Evolutionary conservation across 2,797 vertebrate species (phyloP).

Genomic region (Falco peregrinus): DNA sequence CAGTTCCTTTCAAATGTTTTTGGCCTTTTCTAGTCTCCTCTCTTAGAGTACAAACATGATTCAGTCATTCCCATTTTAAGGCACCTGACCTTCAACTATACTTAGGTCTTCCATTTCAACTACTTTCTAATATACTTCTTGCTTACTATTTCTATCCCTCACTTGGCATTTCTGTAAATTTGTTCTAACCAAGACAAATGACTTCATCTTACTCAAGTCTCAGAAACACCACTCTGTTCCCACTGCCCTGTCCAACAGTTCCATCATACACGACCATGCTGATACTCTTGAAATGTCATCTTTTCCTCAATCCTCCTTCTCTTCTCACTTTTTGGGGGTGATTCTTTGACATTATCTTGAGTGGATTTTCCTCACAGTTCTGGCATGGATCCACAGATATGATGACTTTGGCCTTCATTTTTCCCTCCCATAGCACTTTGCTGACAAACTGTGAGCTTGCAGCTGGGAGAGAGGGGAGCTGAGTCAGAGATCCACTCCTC

Average conservation of each 20-base stretch:
- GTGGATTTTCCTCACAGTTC: not conserved
- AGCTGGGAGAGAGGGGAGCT: not conserved
- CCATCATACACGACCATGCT: not conserved
- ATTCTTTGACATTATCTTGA: not conserved
- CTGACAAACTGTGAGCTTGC: no score
- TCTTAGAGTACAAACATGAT: not conserved
- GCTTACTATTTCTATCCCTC: conserved; percentile 11
- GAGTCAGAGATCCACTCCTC: conserved; percentile 38
- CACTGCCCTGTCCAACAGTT: not conserved
- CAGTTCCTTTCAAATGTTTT: not conserved
- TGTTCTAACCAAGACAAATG: conserved; percentile 12
- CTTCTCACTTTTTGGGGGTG: not conserved
- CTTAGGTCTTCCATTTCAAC: not conserved
- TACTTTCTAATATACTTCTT: conserved; percentile 1
- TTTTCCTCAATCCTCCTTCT: not conserved
- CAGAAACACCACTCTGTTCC: not conserved
- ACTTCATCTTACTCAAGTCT: not conserved
- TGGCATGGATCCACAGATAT: not conserved
- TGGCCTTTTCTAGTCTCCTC: not conserved
- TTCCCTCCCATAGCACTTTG: not conserved
- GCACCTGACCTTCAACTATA: not conserved
- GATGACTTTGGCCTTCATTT: not conserved
- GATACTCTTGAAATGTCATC: not conserved
- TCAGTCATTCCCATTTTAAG: not conserved
- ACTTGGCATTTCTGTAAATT: conserved; percentile 27